Percentiles rank a stretch among this genome's conserved stretches.
Evolutionary conservation across 1,140 invertebrate genomes (phyloP).

Genomic region (Drosophila sp.): DNA sequence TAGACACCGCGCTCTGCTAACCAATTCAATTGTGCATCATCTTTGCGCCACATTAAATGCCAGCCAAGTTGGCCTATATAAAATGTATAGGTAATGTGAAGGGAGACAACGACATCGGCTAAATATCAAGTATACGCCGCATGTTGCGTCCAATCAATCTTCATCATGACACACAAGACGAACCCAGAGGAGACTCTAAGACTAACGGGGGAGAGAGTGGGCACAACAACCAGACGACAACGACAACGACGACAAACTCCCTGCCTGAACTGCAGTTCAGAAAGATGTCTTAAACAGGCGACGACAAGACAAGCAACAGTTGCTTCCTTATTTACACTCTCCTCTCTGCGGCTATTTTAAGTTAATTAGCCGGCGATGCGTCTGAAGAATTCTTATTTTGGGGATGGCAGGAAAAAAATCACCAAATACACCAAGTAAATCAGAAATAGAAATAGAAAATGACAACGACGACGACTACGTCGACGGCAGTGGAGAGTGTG

Average conservation of each 20-base stretch:
- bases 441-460: conserved; percentile 11
- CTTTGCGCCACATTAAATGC: conserved; percentile 52
- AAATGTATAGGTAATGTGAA: background rate
- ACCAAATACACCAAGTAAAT: conserved; percentile 39
- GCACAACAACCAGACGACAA: background rate
- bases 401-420: conserved; percentile 37
- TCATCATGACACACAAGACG: conserved; percentile 48
- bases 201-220: background rate
- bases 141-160: conserved; percentile 69
- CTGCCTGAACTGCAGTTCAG: conserved; percentile 13
- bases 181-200: conserved; percentile 27
- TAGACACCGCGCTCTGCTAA: conserved; percentile 58
- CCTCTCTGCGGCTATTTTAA: conserved; percentile 60
- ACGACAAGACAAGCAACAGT: conserved; percentile 72
- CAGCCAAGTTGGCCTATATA: conserved; percentile 45
- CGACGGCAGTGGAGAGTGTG: background rate
- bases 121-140: conserved; percentile 55
- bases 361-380: conserved; percentile 70
- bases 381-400: conserved; percentile 51
- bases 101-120: background rate
- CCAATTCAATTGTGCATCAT: conserved; percentile 57
- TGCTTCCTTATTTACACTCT: conserved; percentile 28
- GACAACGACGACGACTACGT: background rate
- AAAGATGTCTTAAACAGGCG: conserved; percentile 56
- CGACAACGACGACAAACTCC: background rate